Percentiles rank a stretch among this genome's conserved stretches.
Conservation (phyloP, 2,888 invertebrate genomes). For the Cerastoderma edule region DNA sequence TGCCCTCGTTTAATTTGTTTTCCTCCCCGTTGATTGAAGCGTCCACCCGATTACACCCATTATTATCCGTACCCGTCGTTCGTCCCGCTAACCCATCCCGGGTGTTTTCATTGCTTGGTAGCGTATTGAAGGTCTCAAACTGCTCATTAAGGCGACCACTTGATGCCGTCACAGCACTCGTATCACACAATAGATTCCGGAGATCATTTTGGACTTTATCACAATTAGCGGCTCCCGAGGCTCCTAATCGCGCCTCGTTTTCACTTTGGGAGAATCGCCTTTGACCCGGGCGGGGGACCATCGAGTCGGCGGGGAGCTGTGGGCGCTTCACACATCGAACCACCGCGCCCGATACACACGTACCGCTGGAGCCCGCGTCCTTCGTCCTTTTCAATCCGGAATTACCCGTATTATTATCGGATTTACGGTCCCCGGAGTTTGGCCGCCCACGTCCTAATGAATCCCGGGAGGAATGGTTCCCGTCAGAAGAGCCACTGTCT, state of each 20-base stretch:
- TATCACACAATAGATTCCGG: constrained; percentile 60
- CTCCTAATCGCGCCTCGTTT: constrained; percentile 41
- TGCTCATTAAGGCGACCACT: constrained; percentile 52
- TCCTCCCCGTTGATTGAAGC: constrained; percentile 45
- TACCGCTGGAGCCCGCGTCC: constrained; percentile 37
- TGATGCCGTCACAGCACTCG: constrained; percentile 53
- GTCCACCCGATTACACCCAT: constrained; percentile 44
- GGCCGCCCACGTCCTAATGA: constrained; percentile 50
- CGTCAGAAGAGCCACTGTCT: constrained; percentile 42
- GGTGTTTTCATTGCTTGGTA: constrained; percentile 42
- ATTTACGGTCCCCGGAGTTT: constrained; percentile 33
- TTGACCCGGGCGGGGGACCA: constrained; percentile 28
- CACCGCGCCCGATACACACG: constrained; percentile 46
- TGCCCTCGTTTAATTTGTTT: constrained; percentile 32
- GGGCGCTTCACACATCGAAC: constrained; percentile 66
- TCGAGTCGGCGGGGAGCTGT: constrained; percentile 49
- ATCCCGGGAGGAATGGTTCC: constrained; percentile 46
- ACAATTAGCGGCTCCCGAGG: constrained; percentile 32
- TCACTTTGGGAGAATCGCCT: constrained; percentile 45
- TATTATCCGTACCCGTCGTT: constrained; percentile 39
- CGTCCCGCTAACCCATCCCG: constrained; percentile 34
- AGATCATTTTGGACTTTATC: constrained; percentile 63
- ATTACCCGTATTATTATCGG: constrained; percentile 40
- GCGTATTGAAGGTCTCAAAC: constrained; percentile 38
- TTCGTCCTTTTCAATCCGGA: constrained; percentile 28